Evolutionary conservation across 1,140 invertebrate species (phyloP), one percentile per base, ranked within the genome.

Genomic region (Drepana arcuata): DNA sequence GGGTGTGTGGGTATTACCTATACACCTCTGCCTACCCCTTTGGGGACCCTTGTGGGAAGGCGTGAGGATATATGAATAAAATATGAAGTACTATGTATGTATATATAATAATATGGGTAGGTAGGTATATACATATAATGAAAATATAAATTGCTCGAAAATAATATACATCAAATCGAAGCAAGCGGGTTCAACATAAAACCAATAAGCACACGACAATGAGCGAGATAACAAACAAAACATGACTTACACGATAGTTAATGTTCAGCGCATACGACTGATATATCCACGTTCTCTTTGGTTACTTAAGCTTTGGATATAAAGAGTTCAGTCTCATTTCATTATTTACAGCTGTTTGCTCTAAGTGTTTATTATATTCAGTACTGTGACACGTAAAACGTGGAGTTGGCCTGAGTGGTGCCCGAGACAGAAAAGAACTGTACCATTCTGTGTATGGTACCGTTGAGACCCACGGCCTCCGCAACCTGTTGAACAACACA

Each of bases 381-480:
- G 74, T 83, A 85, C 65, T 86, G 84, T 54, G 83, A 85, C 53
- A 86, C 85, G 75, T 86, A 86, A 86, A 86, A 86, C 68, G 85
- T 86, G 58, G 85, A 86, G 36, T 79, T 85, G 81, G 83, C 84
- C 71, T 85, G 80, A 48, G 83, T 77, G 51, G 83, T 82, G 79
- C 84, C 85, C 68, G 85, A 78, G 56, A 81, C 74, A 44, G 75
- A 82, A 85, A 86, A 86, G 81, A 86, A 86, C 51, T 86, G 84
- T 67, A 85, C 84, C 83, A 86, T 81, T 84, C 83, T 73, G 75
- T 84, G 81, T 65, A 85, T 85, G 69, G 81, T 83, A 72, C 74
- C 84, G 85, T 83, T 83, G 75, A 79, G 80, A 77, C 72, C 84
- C 67, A 83, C 79, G 73, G 80, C 79, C 85, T 85, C 85, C 81